Conservation (phyloP, 2,113 vertebrate species). For the Morone chrysops region DNA sequence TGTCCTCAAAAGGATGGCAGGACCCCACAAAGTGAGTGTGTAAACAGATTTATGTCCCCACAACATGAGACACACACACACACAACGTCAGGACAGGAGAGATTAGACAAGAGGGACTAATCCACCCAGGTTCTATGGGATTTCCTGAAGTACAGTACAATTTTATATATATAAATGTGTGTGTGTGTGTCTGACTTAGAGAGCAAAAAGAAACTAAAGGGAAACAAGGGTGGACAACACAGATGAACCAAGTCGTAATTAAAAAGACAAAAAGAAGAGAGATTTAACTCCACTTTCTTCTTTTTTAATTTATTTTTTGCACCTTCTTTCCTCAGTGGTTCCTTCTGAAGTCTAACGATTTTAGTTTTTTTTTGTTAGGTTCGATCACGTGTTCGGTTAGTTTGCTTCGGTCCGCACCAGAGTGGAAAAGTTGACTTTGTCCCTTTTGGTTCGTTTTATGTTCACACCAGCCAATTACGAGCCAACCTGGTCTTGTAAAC, state of each 20-base stretch:
- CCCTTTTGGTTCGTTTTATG: neutral
- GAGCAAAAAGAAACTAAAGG: neutral
- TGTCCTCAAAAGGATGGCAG: no score
- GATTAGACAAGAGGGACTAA: constrained; percentile 51
- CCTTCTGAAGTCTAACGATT: neutral
- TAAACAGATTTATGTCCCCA: no score
- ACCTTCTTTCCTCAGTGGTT: neutral
- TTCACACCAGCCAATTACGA: constrained; percentile 22
- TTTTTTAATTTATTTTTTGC: neutral
- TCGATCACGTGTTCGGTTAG: neutral
- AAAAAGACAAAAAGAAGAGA: neutral
- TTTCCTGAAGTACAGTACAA: constrained; percentile 63
- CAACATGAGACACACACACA: neutral
- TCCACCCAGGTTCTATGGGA: constrained; percentile 48
- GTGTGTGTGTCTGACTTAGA: neutral
- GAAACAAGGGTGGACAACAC: neutral
- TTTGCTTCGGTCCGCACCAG: constrained; percentile 18
- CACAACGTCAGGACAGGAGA: constrained; percentile 27
- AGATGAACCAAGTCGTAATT: neutral
- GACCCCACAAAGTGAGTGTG: no score
- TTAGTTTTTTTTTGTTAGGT: neutral
- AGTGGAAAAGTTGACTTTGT: constrained; percentile 55
- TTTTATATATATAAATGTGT: neutral
- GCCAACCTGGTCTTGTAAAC: constrained; percentile 31
- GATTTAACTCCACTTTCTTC: neutral